Percentiles rank a stretch among this genome's conserved stretches.
These are phyloP conservation scores for Upupa epops DNA, from an alignment of 2,113 vertebrate genomes.

Conservation along the genomic window DNA sequence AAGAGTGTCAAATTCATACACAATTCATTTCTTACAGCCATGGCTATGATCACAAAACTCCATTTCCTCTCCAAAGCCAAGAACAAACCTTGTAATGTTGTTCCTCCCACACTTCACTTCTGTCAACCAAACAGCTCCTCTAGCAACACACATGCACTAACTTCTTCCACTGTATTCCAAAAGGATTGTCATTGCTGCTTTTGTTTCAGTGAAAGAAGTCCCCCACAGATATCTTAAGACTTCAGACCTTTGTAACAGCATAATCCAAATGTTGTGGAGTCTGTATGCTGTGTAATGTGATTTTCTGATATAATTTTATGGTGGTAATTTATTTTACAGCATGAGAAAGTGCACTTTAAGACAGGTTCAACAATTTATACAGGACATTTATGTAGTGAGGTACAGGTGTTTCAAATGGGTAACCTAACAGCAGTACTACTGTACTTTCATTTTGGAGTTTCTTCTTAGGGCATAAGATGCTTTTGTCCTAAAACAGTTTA, in stretches of 20 bases:
- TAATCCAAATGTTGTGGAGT: not conserved
- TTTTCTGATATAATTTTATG: not conserved
- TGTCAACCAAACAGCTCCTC: not conserved
- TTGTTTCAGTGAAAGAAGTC: not conserved
- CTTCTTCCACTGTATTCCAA: not conserved
- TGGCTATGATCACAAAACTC: not conserved
- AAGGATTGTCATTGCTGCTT: not conserved
- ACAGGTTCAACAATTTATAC: not conserved
- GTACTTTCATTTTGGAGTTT: not conserved
- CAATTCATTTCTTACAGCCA: not conserved
- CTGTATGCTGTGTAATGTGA: not conserved
- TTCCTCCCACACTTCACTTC: not conserved
- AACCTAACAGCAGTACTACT: not conserved
- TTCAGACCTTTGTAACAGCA: not conserved
- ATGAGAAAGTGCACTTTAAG: not conserved
- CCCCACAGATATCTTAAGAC: not conserved
- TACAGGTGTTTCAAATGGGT: not conserved
- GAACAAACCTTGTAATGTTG: not conserved
- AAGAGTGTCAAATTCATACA: not conserved
- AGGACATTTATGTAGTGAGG: not conserved
- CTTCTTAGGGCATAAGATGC: not conserved
- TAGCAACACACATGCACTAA: not conserved
- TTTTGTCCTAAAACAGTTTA: not conserved
- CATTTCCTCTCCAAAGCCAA: not conserved
- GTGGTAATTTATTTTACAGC: not conserved